Base-by-base conservation (phyloP, 2,888 invertebrate species). In the Agonopterix subpropinquella region DNA sequence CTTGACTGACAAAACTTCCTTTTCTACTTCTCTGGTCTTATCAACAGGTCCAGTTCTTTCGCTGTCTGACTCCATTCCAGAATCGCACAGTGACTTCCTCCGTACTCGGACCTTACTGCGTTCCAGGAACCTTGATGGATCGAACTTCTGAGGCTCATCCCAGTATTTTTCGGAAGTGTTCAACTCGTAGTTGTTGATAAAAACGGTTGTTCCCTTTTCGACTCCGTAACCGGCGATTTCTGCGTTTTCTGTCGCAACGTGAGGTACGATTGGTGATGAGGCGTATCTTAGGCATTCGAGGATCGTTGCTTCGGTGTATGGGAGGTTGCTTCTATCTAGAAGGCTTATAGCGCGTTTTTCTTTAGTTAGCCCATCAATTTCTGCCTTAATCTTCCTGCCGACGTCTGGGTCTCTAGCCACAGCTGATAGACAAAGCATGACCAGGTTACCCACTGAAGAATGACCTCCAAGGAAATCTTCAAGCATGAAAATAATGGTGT, bases 391-490 rank as follows among this genome's bases (percentile, higher is more conserved):
- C 59, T 89, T 90, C 52, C 77, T 81, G 0, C 90, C 92, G 0
- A 94, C 91, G 47, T 91, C 89, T 0, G 92, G 92, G 67, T 93
- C 89, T 51, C 91, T 89, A 0, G 92, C 92, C 0, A 94, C 89
- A 52, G 92, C 91, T 0, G 94, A 92, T 0, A 96, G 71, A 4
- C 92, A 90, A 8, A 96, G 79, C 93, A 95, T 94, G 0, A 95
- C 91, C 28, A 96, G 80, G 70, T 96, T 96, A 0, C 95, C 95
- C 9, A 97, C 92, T 0, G 96, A 96, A 0, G 96, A 94, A 69
- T 96, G 96, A 0, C 96, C 96, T 0, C 96, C 96, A 3, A 97
- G 79, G 63, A 97, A 95, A 66, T 97, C 96, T 84, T 96, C 95
- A 0, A 95, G 75, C 89, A 95, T 95, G 65, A 92, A 95, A 43